Conservation (phyloP, 2,888 invertebrate genomes). For the Branchipolynoe longqiensis region DNA sequence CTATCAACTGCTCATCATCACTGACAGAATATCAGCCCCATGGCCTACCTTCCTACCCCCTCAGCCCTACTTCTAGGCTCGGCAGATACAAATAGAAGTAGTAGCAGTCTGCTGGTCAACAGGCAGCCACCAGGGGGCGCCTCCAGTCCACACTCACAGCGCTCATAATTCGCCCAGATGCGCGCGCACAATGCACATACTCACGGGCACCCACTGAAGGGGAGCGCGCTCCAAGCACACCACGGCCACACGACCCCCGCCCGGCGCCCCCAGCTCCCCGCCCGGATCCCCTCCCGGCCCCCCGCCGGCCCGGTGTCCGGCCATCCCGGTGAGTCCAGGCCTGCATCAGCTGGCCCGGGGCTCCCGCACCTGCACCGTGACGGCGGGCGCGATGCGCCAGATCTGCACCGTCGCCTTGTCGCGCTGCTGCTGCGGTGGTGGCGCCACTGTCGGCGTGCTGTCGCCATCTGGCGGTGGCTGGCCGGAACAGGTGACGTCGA, state of each 20-base stretch:
- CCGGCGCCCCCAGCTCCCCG: background rate
- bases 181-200: background rate
- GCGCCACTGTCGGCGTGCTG: background rate
- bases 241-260: background rate
- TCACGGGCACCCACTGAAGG: background rate
- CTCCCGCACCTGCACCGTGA: conserved; percentile 20
- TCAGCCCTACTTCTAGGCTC: too few relatives aligned
- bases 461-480: background rate
- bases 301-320: too few relatives aligned
- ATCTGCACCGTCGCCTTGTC: conserved; percentile 40
- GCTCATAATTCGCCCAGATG: background rate
- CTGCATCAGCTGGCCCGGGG: conserved; percentile 12
- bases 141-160: background rate
- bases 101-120: background rate
- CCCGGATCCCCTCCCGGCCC: background rate
- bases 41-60: background rate
- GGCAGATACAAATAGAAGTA: too few relatives aligned
- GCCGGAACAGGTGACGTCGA: conserved; percentile 52
- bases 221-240: conserved; percentile 12
- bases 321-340: background rate
- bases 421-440: background rate
- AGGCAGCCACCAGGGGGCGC: background rate
- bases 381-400: conserved; percentile 38
- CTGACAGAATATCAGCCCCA: background rate
- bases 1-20: background rate